Conservation (phyloP, 2,113 vertebrate genomes). For the Ibidorhyncha struthersii region DNA sequence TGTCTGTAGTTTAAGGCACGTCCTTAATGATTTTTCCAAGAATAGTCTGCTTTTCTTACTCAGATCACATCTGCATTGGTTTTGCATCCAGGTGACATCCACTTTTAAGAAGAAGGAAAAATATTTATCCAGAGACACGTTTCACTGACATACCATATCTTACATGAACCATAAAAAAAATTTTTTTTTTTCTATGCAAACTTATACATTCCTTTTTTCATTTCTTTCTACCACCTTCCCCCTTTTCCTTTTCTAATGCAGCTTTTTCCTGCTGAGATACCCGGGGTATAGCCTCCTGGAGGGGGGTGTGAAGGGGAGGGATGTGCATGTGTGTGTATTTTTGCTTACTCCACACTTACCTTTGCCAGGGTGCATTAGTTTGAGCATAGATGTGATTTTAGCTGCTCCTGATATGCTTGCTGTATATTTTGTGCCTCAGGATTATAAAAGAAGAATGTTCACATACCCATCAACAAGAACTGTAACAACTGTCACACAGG, state of each 20-base stretch:
- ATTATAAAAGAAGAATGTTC: background rate
- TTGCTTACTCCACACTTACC: background rate
- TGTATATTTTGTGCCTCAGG: background rate
- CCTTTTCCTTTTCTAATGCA: background rate
- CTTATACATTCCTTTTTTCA: background rate
- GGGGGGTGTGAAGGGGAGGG: too few relatives aligned
- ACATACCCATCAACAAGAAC: background rate
- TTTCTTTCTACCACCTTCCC: background rate
- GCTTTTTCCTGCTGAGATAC: background rate
- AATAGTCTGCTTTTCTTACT: background rate
- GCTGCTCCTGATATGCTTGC: background rate
- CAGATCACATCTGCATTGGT: background rate
- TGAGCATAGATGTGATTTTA: background rate
- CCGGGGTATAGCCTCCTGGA: background rate
- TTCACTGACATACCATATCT: background rate
- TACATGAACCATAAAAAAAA: rapidly evolving
- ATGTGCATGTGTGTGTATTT: rapidly evolving
- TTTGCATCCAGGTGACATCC: background rate
- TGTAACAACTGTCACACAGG: background rate
- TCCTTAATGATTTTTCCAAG: background rate
- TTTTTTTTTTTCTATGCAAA: background rate
- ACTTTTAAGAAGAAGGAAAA: background rate
- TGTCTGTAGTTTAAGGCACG: background rate
- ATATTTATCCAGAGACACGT: background rate
- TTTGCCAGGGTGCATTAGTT: background rate